phyloP scores from a whole-genome alignment of 2,888 invertebrate genomes.

The Athalia cordata region DNA sequence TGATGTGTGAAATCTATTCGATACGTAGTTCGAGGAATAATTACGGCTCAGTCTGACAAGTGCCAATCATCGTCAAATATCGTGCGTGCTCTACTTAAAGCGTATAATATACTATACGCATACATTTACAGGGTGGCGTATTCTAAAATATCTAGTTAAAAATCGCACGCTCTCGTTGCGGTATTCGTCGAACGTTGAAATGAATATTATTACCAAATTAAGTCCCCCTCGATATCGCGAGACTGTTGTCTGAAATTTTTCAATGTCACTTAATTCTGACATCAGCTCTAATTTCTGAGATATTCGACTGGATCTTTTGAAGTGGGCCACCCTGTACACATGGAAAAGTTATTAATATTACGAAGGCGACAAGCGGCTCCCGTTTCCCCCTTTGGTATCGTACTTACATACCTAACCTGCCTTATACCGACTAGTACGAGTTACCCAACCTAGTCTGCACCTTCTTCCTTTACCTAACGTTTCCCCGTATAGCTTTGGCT shows the following conservation, averaged over 20 bases:
- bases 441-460: background rate
- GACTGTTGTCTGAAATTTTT: too few relatives aligned
- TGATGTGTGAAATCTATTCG: background rate
- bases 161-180: background rate
- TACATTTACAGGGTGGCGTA: too few relatives aligned
- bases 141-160: background rate
- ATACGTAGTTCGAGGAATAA: conserved; percentile 26
- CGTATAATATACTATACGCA: too few relatives aligned
- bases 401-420: background rate
- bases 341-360: conserved; percentile 34
- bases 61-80: conserved; percentile 35
- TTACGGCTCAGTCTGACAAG: conserved; percentile 7
- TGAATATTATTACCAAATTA: too few relatives aligned
- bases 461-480: background rate
- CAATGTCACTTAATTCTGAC: too few relatives aligned
- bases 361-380: conserved; percentile 20
- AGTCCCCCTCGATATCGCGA: too few relatives aligned
- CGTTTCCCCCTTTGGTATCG: background rate
- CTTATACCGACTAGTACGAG: background rate
- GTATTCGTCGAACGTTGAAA: background rate
- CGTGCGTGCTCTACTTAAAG: background rate
- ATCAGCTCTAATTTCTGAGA: too few relatives aligned
- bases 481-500: background rate
- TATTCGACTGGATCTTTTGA: too few relatives aligned
- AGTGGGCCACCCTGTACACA: too few relatives aligned